Evolutionary conservation across 2,888 invertebrate species (phyloP).

Genomic region (Cantharis lateralis): DNA sequence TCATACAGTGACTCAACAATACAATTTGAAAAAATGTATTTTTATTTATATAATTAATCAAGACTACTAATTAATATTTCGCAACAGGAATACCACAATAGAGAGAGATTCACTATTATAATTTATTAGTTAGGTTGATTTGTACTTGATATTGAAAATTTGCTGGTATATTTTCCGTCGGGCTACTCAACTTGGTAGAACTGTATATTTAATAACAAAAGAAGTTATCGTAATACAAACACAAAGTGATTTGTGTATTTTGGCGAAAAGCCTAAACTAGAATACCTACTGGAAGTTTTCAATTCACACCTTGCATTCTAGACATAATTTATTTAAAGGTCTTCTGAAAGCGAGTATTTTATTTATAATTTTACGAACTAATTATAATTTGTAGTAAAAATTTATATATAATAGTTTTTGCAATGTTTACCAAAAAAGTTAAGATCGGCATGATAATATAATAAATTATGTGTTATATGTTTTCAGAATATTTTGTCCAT

Average conservation of each 20-base stretch:
- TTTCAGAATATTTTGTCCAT: too few relatives aligned
- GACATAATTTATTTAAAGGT: slow-evolving; percentile 35
- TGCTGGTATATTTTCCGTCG: neutral
- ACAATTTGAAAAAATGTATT: too few relatives aligned
- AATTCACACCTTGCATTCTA: slow-evolving; percentile 40
- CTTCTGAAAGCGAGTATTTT: slow-evolving; percentile 21
- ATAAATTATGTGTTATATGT: too few relatives aligned
- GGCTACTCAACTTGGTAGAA: neutral
- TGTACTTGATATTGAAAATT: neutral
- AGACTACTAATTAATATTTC: too few relatives aligned
- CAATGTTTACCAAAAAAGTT: neutral
- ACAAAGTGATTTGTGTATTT: slow-evolving; percentile 37
- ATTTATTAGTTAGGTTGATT: neutral
- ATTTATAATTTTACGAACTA: slow-evolving; percentile 11
- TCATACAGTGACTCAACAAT: too few relatives aligned
- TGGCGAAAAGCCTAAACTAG: slow-evolving; percentile 38
- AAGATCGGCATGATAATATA: too few relatives aligned
- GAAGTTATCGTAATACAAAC: slow-evolving; percentile 27
- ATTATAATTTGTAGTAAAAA: neutral
- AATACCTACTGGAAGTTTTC: slow-evolving; percentile 41
- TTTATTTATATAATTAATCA: too few relatives aligned
- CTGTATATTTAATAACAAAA: slow-evolving; percentile 7
- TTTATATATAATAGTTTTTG: neutral
- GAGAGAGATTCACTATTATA: too few relatives aligned
- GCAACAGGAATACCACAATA: too few relatives aligned